These are phyloP conservation scores for Limenitis camilla DNA, from an alignment of 2,888 invertebrate genomes.

Conservation along the genomic window DNA sequence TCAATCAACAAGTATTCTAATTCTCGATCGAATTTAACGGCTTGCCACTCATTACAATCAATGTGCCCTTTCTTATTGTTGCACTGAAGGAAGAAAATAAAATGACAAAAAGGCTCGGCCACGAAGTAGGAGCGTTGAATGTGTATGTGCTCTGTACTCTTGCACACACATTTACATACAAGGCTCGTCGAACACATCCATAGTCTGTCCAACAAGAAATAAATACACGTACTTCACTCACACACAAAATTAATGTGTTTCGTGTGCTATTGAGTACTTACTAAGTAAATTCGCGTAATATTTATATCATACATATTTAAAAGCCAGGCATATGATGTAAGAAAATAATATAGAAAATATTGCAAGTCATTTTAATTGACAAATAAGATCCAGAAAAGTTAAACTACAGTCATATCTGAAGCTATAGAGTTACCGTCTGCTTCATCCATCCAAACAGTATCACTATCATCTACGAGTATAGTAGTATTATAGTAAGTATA, in stretches of 20 bases:
- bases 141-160: slow-evolving; percentile 38
- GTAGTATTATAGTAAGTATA: slow-evolving; percentile 10
- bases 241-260: slow-evolving; percentile 31
- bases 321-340: no score
- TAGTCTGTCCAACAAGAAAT: slow-evolving; percentile 37
- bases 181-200: slow-evolving; percentile 49
- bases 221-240: slow-evolving; percentile 52
- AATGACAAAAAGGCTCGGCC: slow-evolving; percentile 64
- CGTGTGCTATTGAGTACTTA: slow-evolving; percentile 23
- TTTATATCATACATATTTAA: neutral
- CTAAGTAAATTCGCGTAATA: slow-evolving; percentile 16
- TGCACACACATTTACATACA: slow-evolving; percentile 40
- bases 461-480: no score
- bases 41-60: slow-evolving; percentile 6
- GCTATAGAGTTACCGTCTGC: no score
- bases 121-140: slow-evolving; percentile 43
- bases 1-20: no score
- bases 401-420: no score
- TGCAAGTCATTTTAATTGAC: no score
- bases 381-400: no score
- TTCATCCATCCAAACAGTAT: no score
- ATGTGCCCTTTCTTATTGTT: slow-evolving; percentile 35
- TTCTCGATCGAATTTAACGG: no score
- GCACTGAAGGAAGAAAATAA: slow-evolving; percentile 64
- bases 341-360: no score